Percentiles rank a stretch among this genome's conserved stretches.
Conservation (phyloP, 2,888 invertebrate genomes). For the Gonocerus acuteangulatus region DNA sequence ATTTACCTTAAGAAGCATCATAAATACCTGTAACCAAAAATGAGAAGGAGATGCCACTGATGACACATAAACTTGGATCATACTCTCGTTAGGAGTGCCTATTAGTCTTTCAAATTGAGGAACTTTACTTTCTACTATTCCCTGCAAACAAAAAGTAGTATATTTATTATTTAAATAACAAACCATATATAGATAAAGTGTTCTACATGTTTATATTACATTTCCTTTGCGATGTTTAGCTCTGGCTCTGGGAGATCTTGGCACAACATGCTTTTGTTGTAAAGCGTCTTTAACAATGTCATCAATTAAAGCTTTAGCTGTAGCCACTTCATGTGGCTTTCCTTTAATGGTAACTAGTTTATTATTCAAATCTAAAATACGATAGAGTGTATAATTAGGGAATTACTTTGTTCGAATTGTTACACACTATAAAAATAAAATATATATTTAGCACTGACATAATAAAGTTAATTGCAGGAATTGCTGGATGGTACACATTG, state of each 20-base stretch:
- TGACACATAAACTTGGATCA: slow-evolving; percentile 78
- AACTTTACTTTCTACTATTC: not conserved
- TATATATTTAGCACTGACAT: not conserved
- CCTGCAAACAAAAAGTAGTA: not conserved
- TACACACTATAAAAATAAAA: not conserved
- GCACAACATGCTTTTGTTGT: not conserved
- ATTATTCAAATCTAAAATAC: not conserved
- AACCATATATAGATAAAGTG: not conserved
- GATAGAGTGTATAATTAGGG: no score
- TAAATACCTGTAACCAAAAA: slow-evolving; percentile 86
- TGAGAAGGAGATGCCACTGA: slow-evolving; percentile 68
- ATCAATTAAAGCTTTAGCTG: slow-evolving; percentile 7
- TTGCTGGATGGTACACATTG: no score
- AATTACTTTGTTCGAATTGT: no score
- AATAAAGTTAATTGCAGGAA: no score
- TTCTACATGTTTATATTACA: not conserved
- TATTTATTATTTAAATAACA: not conserved
- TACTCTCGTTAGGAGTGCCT: slow-evolving; percentile 47
- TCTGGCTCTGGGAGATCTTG: slow-evolving; percentile 5
- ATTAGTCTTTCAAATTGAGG: slow-evolving; percentile 29
- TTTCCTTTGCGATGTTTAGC: slow-evolving; percentile 4
- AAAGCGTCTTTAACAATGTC: not conserved
- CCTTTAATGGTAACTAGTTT: slow-evolving; percentile 5
- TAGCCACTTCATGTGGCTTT: slow-evolving; percentile 4
- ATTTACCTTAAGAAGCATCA: no score